Evolutionary conservation across 1,140 invertebrate species (phyloP).

Genomic region (Camponotus vicinus): DNA sequence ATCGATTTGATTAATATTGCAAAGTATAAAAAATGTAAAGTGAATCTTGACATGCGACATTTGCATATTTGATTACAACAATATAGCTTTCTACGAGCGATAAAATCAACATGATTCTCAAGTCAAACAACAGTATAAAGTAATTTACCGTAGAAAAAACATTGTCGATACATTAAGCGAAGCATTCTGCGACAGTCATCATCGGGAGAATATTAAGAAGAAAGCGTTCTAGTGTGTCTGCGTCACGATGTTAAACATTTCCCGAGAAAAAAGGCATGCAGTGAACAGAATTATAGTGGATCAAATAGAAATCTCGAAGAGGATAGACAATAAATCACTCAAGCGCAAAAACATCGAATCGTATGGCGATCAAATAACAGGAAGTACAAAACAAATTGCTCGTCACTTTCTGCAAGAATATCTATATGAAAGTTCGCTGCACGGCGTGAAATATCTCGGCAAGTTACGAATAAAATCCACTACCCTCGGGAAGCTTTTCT

Average conservation of each 20-base stretch:
- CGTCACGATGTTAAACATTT: background rate
- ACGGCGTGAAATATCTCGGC: constrained; percentile 71
- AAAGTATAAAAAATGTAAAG: constrained; percentile 49
- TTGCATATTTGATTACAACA: constrained; percentile 37
- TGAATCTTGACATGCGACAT: constrained; percentile 23
- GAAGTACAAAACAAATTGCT: background rate
- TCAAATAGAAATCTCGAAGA: background rate
- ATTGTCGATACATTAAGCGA: constrained; percentile 10
- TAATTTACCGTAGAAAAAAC: constrained; percentile 12
- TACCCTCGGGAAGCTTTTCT: constrained; percentile 52
- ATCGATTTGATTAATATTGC: constrained; percentile 49
- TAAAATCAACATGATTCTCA: constrained; percentile 24
- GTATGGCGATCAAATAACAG: background rate
- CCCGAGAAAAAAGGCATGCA: background rate
- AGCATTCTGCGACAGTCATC: background rate
- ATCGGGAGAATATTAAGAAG: background rate
- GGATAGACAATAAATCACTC: background rate
- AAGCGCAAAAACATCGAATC: background rate
- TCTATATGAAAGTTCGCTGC: constrained; percentile 55
- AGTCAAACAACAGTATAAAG: constrained; percentile 36
- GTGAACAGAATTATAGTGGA: constrained; percentile 22
- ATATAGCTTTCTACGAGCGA: background rate
- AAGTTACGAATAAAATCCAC: constrained; percentile 38
- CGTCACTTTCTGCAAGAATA: constrained; percentile 47
- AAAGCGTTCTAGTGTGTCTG: background rate